Percentiles rank a stretch among this genome's conserved stretches.
These are phyloP conservation scores for Baryphthengus martii DNA, from an alignment of 2,113 vertebrate genomes.

Conservation along the genomic window DNA sequence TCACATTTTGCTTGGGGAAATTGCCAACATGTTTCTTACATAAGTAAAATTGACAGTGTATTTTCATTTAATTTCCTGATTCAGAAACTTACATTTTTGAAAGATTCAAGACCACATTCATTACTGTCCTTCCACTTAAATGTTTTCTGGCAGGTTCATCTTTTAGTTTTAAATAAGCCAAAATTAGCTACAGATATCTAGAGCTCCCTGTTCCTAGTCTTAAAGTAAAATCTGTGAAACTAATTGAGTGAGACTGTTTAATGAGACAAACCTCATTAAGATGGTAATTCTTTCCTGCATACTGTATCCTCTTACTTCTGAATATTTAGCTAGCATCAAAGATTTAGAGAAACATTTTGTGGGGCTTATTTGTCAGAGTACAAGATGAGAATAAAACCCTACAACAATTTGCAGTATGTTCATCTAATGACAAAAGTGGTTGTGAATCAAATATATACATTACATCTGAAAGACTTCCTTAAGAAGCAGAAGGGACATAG, in stretches of 20 bases:
- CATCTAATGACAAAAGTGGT: neutral
- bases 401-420: neutral
- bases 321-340: slow-evolving; percentile 53
- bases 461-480: neutral
- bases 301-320: neutral
- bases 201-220: slow-evolving; percentile 33
- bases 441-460: neutral
- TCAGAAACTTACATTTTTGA: neutral
- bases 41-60: neutral
- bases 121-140: neutral
- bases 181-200: slow-evolving; percentile 50
- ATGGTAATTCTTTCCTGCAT: slow-evolving; percentile 39
- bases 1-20: neutral
- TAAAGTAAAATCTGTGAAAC: slow-evolving; percentile 61
- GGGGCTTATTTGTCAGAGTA: slow-evolving; percentile 5
- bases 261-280: slow-evolving; percentile 65
- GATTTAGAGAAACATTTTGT: slow-evolving; percentile 24
- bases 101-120: neutral
- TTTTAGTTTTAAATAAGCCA: slow-evolving; percentile 58
- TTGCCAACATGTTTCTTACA: neutral
- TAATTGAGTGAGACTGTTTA: slow-evolving; percentile 57
- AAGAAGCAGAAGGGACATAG: neutral
- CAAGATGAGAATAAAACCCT: slow-evolving; percentile 22
- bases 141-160: slow-evolving; percentile 41
- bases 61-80: slow-evolving; percentile 22